These are phyloP conservation scores for Aleadryas rufinucha DNA, from an alignment of 2,113 vertebrate species.

Conservation along the genomic window DNA sequence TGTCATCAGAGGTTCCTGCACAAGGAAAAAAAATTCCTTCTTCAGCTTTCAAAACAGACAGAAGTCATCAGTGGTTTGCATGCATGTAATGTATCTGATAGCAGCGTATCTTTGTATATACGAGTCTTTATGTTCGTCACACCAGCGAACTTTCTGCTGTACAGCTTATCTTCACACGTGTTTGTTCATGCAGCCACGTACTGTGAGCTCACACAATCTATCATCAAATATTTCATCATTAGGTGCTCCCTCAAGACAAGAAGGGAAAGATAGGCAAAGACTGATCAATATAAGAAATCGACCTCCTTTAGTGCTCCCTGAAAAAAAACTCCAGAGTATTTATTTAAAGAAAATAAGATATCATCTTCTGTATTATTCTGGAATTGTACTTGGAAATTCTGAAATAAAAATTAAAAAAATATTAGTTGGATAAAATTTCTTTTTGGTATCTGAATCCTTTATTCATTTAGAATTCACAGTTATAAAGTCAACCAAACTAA, in stretches of 20 bases:
- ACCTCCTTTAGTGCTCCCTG: not conserved
- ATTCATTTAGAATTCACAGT: not conserved
- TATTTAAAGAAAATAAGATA: not conserved
- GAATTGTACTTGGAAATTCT: not conserved
- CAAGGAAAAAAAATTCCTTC: not conserved
- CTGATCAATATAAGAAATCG: not conserved
- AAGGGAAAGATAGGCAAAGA: not conserved
- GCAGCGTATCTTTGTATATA: not conserved
- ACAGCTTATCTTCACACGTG: not conserved
- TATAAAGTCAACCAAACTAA: not conserved
- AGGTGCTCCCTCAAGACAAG: not conserved
- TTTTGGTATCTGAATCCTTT: not conserved
- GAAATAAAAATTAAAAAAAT: not conserved
- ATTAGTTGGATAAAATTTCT: not conserved
- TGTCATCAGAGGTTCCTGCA: not conserved
- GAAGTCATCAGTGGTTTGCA: not conserved
- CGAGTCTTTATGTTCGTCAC: not conserved
- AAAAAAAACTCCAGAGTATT: not conserved
- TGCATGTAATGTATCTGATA: not conserved
- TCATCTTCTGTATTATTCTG: not conserved
- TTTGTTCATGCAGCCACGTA: not conserved
- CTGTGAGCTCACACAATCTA: not conserved
- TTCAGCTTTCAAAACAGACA: not conserved
- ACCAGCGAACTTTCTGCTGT: not conserved
- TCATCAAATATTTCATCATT: conserved; percentile 18